A percentile compares a stretch with the other conserved stretches of the same genome.
phyloP scores from a whole-genome alignment of 2,113 vertebrate species.

The Scomber scombrus region DNA sequence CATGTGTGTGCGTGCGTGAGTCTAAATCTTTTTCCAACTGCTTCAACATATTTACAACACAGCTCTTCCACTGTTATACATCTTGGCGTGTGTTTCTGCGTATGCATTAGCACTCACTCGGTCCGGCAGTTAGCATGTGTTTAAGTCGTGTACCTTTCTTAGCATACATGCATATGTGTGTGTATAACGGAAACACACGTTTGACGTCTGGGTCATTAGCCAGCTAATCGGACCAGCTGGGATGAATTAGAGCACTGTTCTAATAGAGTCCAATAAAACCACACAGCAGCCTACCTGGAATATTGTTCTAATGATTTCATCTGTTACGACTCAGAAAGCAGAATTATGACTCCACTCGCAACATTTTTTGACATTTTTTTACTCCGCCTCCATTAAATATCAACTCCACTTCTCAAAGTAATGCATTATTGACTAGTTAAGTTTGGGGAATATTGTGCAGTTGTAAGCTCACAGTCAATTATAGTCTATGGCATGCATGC shows the following conservation, averaged over 20 bases:
- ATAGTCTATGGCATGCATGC: constrained; percentile 22
- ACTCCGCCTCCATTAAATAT: constrained; percentile 27
- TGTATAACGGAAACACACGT: constrained; percentile 18
- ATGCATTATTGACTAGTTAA: constrained; percentile 55
- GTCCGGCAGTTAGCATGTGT: constrained; percentile 30
- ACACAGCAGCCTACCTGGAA: constrained; percentile 68
- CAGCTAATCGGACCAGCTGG: constrained; percentile 70
- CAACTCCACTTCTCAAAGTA: constrained; percentile 37
- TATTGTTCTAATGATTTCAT: constrained; percentile 80
- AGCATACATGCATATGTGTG: neutral
- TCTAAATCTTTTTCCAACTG: constrained; percentile 21
- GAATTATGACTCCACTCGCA: constrained; percentile 27
- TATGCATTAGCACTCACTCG: constrained; percentile 26
- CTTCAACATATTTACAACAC: constrained; percentile 16
- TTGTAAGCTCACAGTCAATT: constrained; percentile 57
- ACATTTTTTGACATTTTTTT: constrained; percentile 54
- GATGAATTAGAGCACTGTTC: constrained; percentile 67
- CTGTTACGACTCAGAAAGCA: constrained; percentile 51
- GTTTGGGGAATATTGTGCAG: constrained; percentile 30
- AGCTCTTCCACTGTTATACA: constrained; percentile 18
- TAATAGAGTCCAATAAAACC: constrained; percentile 73
- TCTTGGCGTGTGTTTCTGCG: constrained; percentile 12
- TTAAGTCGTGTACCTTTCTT: constrained; percentile 25
- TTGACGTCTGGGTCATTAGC: constrained; percentile 67
- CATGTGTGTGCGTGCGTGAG: constrained; percentile 13